Percentiles rank a stretch among this genome's conserved stretches.
These are phyloP conservation scores for Atherinomorus stipes DNA, from an alignment of 2,113 vertebrate genomes.

Conservation along the genomic window DNA sequence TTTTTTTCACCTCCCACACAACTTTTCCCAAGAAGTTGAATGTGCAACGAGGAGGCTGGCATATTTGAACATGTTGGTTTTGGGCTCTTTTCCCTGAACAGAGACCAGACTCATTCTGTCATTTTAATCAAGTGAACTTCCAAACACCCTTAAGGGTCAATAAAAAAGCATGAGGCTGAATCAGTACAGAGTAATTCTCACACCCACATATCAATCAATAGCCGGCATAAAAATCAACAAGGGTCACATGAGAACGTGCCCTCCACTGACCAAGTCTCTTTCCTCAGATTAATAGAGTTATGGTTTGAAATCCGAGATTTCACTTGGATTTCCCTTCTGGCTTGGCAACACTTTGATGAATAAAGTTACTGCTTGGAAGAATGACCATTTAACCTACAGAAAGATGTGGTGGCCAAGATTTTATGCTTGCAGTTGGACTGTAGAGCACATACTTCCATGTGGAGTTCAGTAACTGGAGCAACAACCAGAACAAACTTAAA, in stretches of 20 bases:
- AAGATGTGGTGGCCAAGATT: slow-evolving; percentile 2
- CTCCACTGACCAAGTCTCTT: slow-evolving; percentile 50
- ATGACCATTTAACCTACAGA: slow-evolving; percentile 12
- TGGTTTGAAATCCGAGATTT: slow-evolving; percentile 10
- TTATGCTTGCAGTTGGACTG: neutral
- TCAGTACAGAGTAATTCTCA: slow-evolving; percentile 32
- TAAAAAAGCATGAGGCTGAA: slow-evolving; percentile 37
- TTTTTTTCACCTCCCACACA: slow-evolving; percentile 28
- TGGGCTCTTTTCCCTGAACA: slow-evolving; percentile 4
- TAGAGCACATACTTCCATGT: too few species aligned
- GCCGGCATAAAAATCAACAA: slow-evolving; percentile 52
- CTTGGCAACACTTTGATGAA: neutral
- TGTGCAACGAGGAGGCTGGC: slow-evolving; percentile 6
- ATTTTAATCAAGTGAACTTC: slow-evolving; percentile 53
- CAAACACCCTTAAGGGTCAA: slow-evolving; percentile 30
- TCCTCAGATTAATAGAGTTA: slow-evolving; percentile 8
- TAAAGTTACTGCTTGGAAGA: neutral
- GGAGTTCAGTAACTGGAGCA: too few species aligned
- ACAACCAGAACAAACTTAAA: too few species aligned
- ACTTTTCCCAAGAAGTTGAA: neutral
- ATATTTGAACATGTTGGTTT: slow-evolving; percentile 12
- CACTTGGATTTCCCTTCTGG: neutral
- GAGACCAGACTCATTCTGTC: slow-evolving; percentile 22
- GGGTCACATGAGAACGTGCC: slow-evolving; percentile 42
- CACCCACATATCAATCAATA: slow-evolving; percentile 37